These are phyloP conservation scores for Enteromius treurensis DNA, from an alignment of 2,797 vertebrate species.

Conservation along the genomic window DNA sequence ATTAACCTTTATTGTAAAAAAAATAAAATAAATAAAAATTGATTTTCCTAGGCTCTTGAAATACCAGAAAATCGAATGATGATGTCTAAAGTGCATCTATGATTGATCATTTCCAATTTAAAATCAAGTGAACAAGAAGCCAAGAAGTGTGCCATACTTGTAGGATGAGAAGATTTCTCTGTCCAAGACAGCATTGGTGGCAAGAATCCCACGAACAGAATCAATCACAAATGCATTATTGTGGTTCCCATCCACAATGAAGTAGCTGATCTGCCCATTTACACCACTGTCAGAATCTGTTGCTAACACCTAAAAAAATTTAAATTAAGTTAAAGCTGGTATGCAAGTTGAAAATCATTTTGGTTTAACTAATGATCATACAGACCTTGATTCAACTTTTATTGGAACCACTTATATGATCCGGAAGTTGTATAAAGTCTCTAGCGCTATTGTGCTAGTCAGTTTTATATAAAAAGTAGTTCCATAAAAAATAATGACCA, in stretches of 20 bases:
- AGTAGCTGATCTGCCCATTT: constrained; percentile 86
- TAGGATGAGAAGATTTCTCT: constrained; percentile 83
- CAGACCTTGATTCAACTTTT: neutral
- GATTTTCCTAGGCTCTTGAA: neutral
- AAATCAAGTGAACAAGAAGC: neutral
- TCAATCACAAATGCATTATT: constrained; percentile 84
- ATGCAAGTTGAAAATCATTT: neutral
- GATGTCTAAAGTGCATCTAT: neutral
- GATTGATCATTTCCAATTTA: neutral
- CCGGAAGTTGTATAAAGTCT: neutral
- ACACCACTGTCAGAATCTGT: constrained; percentile 84
- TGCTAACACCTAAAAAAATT: constrained; percentile 82
- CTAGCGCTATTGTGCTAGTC: neutral
- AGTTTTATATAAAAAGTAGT: neutral
- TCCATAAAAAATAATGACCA: neutral
- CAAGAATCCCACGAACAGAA: constrained; percentile 80
- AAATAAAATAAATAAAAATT: neutral
- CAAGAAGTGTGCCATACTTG: constrained; percentile 76
- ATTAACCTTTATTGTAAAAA: constrained; percentile 77
- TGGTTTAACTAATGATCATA: neutral
- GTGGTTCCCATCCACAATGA: constrained; percentile 86
- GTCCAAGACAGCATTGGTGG: constrained; percentile 82
- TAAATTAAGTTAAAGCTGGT: neutral
- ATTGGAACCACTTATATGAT: neutral
- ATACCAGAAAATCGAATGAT: neutral